Evolutionary conservation across 2,888 invertebrate species (phyloP).

Genomic region (Dascillus cervinus): DNA sequence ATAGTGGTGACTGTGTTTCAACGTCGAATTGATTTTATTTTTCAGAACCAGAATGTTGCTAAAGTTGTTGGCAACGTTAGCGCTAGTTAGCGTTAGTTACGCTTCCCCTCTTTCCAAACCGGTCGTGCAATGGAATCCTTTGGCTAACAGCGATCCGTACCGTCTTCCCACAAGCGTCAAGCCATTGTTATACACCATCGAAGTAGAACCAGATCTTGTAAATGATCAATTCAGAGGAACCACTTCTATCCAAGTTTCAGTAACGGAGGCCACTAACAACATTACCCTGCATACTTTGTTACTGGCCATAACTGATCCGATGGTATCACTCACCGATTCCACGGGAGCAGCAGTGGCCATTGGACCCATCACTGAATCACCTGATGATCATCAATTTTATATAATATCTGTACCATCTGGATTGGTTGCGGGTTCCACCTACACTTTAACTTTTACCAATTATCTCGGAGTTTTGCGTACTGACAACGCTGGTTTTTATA

Average conservation of each 20-base stretch:
- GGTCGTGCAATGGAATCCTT: not conserved
- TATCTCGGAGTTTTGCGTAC: not conserved
- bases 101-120: not conserved
- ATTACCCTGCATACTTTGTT: not conserved
- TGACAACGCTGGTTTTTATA: not conserved
- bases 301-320: not conserved
- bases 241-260: not conserved
- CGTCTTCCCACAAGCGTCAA: not conserved
- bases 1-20: no score
- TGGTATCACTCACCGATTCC: not conserved
- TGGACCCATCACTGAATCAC: not conserved
- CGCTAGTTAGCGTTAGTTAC: not conserved
- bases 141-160: not conserved
- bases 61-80: no score
- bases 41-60: no score
- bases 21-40: no score
- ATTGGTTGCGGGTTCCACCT: not conserved
- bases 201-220: not conserved
- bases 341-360: not conserved
- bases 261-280: not conserved
- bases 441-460: not conserved
- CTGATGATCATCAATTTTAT: not conserved
- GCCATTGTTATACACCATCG: not conserved
- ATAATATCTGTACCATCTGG: not conserved
- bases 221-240: not conserved